These are phyloP conservation scores for Synanthedon vespiformis DNA, from an alignment of 2,888 invertebrate genomes.

Conservation along the genomic window DNA sequence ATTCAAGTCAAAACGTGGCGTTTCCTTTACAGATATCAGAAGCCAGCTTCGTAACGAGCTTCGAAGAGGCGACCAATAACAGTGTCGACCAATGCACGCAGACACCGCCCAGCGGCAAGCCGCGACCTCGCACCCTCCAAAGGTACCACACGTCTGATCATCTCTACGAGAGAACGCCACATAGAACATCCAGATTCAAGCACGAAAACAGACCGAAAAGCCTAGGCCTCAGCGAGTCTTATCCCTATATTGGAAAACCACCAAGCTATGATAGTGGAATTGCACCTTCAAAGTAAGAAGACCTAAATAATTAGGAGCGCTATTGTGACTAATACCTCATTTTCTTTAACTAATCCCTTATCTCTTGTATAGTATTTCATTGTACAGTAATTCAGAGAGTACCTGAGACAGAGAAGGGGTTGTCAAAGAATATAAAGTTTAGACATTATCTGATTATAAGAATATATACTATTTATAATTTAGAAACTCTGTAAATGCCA, in stretches of 20 bases:
- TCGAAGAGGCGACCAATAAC: conserved; percentile 38
- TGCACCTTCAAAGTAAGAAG: conserved; percentile 37
- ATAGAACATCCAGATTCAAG: conserved; percentile 30
- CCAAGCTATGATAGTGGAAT: conserved; percentile 50
- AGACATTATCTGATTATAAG: no score
- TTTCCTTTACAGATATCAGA: conserved; percentile 49
- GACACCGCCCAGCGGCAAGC: conserved; percentile 56
- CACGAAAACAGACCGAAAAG: conserved; percentile 43
- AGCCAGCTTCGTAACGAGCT: conserved; percentile 60
- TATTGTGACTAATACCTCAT: no score
- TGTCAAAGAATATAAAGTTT: no score
- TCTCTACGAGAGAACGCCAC: conserved; percentile 38
- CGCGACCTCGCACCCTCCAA: conserved; percentile 61
- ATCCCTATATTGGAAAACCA: conserved; percentile 46
- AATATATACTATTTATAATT: no score
- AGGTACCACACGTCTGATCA: conserved; percentile 69
- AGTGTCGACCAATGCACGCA: conserved; percentile 61
- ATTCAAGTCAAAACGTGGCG: no score
- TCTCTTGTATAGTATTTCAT: no score
- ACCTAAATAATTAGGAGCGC: background rate
- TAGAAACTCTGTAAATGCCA: no score
- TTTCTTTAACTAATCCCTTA: no score
- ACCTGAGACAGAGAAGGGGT: no score
- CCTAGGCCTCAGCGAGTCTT: conserved; percentile 50
- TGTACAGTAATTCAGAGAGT: no score